Evolutionary conservation across 92 coral and sea anemone species (phyloP), one percentile per base, ranked within the genome.

Genomic region (Muricea muricata): DNA sequence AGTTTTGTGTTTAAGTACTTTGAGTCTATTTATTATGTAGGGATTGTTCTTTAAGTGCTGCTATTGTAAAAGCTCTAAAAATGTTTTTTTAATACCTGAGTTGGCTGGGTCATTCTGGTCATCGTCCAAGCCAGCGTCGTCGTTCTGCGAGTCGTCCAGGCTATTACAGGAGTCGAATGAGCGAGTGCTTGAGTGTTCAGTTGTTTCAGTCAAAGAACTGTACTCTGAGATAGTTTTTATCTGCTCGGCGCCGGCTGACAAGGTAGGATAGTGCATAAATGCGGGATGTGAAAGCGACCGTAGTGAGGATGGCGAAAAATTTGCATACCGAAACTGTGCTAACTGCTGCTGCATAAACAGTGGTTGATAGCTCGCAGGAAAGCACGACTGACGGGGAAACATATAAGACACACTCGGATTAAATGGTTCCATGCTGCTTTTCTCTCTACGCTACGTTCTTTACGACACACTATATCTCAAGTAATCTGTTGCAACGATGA

Each of bases 251-350:
- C 66, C 77, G 40, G 85, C 20, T 15, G 30, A 18, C 34, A 65
- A 72, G 33, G 34, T 65, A 39, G 75, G 78, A 66, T 65, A 81
- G 61, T 58, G 85, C 48, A 69, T 33, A 15, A 61, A 73, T 12
- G 57, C 86, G 81, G 92, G 81, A 80, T 83, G 85, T 37, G 92
- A 83, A 40, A 65, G 63, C 15, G 83, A 79, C 6, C 50, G 83
- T 61, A 85, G 69, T 23, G 83, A 78, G 61, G 83, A 78, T 30
- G 83, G 83, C 71, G 83, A 40, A 78, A 56, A 78, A 78, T 78
- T 78, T 28, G 83, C 83, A 57, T 78, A 78, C 40, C 83, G 83
- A 78, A 78, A 78, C 55, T 78, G 83, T 21, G 83, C 83, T 33
- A 78, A 56, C 71, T 78, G 83, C 40, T 78, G 83, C 35, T 56